phyloP scores from a whole-genome alignment of 1,140 invertebrate genomes.

The Lasioglossum baleicum region DNA sequence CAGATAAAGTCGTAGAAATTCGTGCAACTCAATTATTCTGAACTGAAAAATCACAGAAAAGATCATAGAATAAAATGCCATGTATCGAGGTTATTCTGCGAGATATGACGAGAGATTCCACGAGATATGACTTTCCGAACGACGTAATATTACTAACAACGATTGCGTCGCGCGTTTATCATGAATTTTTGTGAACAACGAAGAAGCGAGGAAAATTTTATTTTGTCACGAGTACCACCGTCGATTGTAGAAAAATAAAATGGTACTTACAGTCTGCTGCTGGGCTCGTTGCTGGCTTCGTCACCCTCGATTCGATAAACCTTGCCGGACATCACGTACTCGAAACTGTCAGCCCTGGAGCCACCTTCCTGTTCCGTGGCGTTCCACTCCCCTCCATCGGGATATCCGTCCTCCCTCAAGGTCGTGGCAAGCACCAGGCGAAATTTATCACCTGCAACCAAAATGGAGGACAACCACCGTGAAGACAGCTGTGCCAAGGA shows the following conservation, averaged over 20 bases:
- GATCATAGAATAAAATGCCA: too few species aligned
- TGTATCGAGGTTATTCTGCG: too few species aligned
- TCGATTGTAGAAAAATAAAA: background rate
- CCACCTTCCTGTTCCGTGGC: constrained; percentile 89
- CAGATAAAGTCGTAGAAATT: too few species aligned
- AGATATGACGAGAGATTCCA: too few species aligned
- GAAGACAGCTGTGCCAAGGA: too few species aligned
- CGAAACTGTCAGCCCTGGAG: constrained; percentile 96
- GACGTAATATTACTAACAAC: too few species aligned
- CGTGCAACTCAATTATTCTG: too few species aligned
- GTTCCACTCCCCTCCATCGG: constrained; percentile 97
- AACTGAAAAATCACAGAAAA: too few species aligned
- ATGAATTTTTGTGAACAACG: too few species aligned
- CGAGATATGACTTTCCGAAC: too few species aligned
- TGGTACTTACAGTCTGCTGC: constrained; percentile 88
- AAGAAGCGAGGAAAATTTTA: background rate
- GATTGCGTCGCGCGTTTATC: too few species aligned
- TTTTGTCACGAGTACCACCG: background rate
- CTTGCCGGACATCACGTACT: constrained; percentile 99
- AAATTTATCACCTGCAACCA: constrained; percentile 89
- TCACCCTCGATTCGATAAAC: constrained; percentile 99
- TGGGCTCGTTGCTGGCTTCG: constrained; percentile 92
- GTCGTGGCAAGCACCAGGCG: constrained; percentile 97
- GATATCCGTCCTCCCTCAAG: constrained; percentile 96
- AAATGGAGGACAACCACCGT: background rate